Base-by-base conservation (phyloP, 2,888 invertebrate species). In the Hypolimnas misippus region DNA sequence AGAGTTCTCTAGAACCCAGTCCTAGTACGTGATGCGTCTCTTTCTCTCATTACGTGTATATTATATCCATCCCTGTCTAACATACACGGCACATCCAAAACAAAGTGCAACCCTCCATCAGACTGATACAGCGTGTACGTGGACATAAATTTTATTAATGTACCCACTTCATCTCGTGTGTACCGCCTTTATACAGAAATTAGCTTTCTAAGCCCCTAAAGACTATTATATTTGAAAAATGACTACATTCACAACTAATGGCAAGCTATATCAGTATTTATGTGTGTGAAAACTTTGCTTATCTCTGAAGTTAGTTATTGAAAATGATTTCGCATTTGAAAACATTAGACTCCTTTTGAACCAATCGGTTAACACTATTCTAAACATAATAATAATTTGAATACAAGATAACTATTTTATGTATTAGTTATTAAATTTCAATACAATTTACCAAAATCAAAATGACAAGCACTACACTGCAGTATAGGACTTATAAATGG, bases 111-210 rank as follows among this genome's bases (percentile, higher is more conserved):
- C 59, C 59, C 59, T 57, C 57, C 52, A 52, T 68, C 64, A 70
- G 62, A 69, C 66, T 70, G 71, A 70, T 70, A 68, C 66, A 63
- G 55, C 70, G 76, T 68, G 67, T 77, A 74, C 71, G 77, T 74
- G 77, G 65, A 69, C 76, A 84, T 84, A 84, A 82, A 84, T 84
- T 82, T 81, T 78, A 73, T 80, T 81, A 82, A 83, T 82, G 83
- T 77, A 72, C 71, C 76, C 78, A 74, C 77, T 81, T 76, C 78
- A 78, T 81, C 81, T 76, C 74, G 73, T 76, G 70, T 76, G 73
- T 63, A 58, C 80, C 76, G 76, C 84, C 82, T 79, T 78, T 62
- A 77, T 76, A 83, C 83, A 81, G 80, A 84, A 86, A 85, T 86
- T 84, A 85, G 83, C 83, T 82, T 54, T 46, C 60, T 54, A 60